Evolutionary conservation across 1,140 invertebrate species (phyloP), one percentile per base, ranked within the genome.

Genomic region (Hetaerina americana): DNA sequence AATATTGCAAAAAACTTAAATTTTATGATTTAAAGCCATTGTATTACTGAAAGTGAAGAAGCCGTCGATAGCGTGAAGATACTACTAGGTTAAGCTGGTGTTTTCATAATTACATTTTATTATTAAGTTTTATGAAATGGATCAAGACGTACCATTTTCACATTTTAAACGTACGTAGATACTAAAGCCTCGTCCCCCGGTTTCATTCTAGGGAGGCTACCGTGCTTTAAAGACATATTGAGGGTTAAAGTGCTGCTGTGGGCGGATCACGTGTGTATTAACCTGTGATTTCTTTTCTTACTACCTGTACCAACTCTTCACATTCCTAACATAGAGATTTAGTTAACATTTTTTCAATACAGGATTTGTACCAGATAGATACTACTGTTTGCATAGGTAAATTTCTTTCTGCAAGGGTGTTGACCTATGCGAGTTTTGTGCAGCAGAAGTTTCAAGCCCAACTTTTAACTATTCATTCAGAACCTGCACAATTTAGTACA

Each of bases 151-250:
- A 57, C 40, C 40, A 57, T 57, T 57, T 57, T 57, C 40, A n/a
- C 10, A 57, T 57, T 57, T 57, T 57, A 18, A 12, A 18, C 40
- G 40, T 57, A 57, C 15, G 40, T 57, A 57, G 40, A 57, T 57
- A 57, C 40, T 57, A 57, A 57, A 57, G 40, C 40, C n/a, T 24
- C 24, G 57, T 71, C 67, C 22, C 29, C 28, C 26, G 70, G 68
- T 73, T 73, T 73, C 27, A 71, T 68, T 71, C 70, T 71, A 70
- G 72, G 27, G 66, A 70, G 57, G 66, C 69, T 40, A 70, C 71
- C 66, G 70, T 26, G 31, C 68, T 74, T 73, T 68, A 66, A 72
- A 31, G 49, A 71, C 27, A 70, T 68, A 69, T 74, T 74, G 49
- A 69, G 70, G 27, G 28, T 66, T 49, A 73, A 72, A 68, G 40